Evolutionary conservation across 2,888 invertebrate species (phyloP), one percentile per base, ranked within the genome.

Genomic region (Apotomis capreana): DNA sequence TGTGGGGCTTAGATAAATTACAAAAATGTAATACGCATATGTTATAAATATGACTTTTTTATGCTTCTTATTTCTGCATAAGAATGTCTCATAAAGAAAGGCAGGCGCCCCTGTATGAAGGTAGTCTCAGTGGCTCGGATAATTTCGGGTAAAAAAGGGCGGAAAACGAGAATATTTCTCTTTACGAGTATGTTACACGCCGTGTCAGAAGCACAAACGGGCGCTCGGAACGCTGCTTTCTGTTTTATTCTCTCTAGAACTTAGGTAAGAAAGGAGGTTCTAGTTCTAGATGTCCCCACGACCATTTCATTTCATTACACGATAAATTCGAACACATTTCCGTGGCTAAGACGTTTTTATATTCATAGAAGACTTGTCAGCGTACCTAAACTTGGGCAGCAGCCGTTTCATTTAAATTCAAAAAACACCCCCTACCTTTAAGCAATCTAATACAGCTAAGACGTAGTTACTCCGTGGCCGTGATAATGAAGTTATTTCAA

Each of bases 121-220:
- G 82, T 83, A 85, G 87, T 81, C 80, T 67, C 67, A 55, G 51
- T 13, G 79, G 79, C 78, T 80, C 79, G 83, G 83, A 85, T 87
- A 81, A 85, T 89, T 87, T 84, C 78, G 76, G 79, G 82, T 79
- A 81, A 80, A 80, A 78, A 81, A 81, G 78, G 78, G 81, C 81
- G 83, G 82, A 81, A 85, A 87, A 81, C 78, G 81, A 55, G 69
- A 57, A 68, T 60, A 65, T 64, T 68, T 73, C 69, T 67, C 72
- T 69, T 74, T 74, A 64, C 67, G 74, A 67, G 67, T 58, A 59
- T 64, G 68, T 64, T 68, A 72, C 61, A 58, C 40, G 61, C 57
- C 57, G 60, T 26, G 61, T 54, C 51, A 52, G 13, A 49, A 15
- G 58, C 52, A 62, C 61, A 61, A 62, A 67, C 73, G 57, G 13